Evolutionary conservation across 2,888 invertebrate genomes (phyloP).

Genomic region (Caenorhabditis sulstoni): DNA sequence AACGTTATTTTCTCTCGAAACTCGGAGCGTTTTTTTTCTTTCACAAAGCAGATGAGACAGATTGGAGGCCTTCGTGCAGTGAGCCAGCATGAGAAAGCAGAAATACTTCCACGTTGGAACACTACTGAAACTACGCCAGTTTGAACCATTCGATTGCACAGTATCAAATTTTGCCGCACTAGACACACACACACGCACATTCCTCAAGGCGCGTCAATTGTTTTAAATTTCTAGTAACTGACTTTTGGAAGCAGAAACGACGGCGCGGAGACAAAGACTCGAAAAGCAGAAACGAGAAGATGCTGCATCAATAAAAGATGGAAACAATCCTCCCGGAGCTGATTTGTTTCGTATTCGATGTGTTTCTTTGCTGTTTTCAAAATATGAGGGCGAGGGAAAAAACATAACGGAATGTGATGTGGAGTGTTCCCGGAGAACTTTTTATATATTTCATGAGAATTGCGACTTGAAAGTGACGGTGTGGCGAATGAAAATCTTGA

Average conservation of each 20-base stretch:
- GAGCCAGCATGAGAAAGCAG: neutral
- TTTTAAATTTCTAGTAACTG: conserved; percentile 27
- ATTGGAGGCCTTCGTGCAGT: neutral
- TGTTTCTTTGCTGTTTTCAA: conserved; percentile 47
- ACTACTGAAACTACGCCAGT: neutral
- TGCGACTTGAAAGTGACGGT: neutral
- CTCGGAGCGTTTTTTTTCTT: conserved; percentile 8
- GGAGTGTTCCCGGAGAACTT: neutral
- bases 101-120: neutral
- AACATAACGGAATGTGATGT: neutral
- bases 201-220: neutral
- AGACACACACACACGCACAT: conserved; percentile 25
- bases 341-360: conserved; percentile 44
- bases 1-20: conserved; percentile 21
- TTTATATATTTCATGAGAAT: neutral
- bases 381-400: conserved; percentile 35
- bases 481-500: too few relatives aligned
- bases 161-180: conserved; percentile 44
- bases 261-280: conserved; percentile 7
- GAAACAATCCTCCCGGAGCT: conserved; percentile 56
- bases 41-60: neutral
- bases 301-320: conserved; percentile 59
- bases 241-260: conserved; percentile 8
- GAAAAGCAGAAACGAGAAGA: conserved; percentile 29
- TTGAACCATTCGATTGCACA: conserved; percentile 30